Evolutionary conservation across 2,888 invertebrate species (phyloP), one percentile per base, ranked within the genome.

Genomic region (Dasysyrphus albostriatus): DNA sequence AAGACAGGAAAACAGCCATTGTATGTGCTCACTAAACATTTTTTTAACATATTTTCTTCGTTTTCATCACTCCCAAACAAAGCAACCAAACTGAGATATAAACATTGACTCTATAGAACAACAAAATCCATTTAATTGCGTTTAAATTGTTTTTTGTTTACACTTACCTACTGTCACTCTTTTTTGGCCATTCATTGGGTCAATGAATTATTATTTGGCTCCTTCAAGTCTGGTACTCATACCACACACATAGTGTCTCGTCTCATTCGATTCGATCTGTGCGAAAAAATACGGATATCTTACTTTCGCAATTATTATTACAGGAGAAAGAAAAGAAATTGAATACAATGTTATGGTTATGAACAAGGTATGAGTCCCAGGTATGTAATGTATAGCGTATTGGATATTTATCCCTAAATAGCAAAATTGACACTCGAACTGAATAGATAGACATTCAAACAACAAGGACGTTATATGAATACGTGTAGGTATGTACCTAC

Each of bases 191-290:
- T 77, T 77, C 67, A 73, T 56, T 56, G 24, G 9, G 49, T 72
- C 39, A 81, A 74, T 16, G 69, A 67, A 73, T 70, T 77, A 73
- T 70, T 77, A 73, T 81, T 56, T 74, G 82, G 56, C 81, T 74
- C 74, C 81, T 82, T 44, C 32, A 19, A 24, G 85, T 81, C 81
- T 85, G 12, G 44, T 44, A 61, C 42, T 19, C n/a, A 63, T 77
- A 58, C 85, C 85, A 85, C 85, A 85, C 85, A 85, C 85, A 74
- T 61, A 69, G 74, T 61, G 34, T 34, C 56, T 69, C 56, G 8
- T 29, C 29, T 65, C 51, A 37, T 24, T 24, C 3, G 24, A 24
- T 7, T 76, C 14, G 51, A 61, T 63, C 42, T 69, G 24, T 77
- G 82, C 81, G 32, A 82, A 85, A 85, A 61, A 32, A 14, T 47